These are phyloP conservation scores for Zaprionus obscuricornis DNA, from an alignment of 2,888 invertebrate genomes.

Conservation along the genomic window DNA sequence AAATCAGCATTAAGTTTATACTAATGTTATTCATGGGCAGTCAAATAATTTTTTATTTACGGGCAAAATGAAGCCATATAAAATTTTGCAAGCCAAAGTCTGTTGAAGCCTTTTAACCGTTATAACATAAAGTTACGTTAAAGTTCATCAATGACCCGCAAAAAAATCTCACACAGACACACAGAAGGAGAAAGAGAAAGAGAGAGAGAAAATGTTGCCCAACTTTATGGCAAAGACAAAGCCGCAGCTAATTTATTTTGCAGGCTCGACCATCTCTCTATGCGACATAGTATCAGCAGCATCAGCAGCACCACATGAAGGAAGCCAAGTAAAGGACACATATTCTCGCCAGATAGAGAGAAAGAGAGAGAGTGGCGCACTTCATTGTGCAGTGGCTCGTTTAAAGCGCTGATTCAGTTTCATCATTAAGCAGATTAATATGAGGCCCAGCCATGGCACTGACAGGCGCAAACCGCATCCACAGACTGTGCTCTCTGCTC, in stretches of 20 bases:
- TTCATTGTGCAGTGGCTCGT: conserved; percentile 79
- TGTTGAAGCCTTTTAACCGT: conserved; percentile 17
- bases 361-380: too few species aligned
- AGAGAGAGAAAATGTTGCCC: conserved; percentile 22
- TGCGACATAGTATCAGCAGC: conserved; percentile 48
- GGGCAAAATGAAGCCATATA: conserved; percentile 37
- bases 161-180: conserved; percentile 12
- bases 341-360: conserved; percentile 17
- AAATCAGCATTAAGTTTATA: conserved; percentile 30
- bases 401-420: conserved; percentile 84
- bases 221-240: conserved; percentile 62
- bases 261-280: conserved; percentile 67
- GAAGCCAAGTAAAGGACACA: conserved; percentile 15
- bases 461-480: conserved; percentile 73
- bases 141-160: conserved; percentile 36
- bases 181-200: conserved; percentile 4
- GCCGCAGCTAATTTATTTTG: conserved; percentile 78
- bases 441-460: conserved; percentile 80
- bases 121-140: conserved; percentile 50
- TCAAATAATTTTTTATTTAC: conserved; percentile 26
- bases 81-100: conserved; percentile 37
- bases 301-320: conserved; percentile 3
- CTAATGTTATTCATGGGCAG: conserved; percentile 15
- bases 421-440: conserved; percentile 84
- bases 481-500: conserved; percentile 49